Base-by-base conservation (phyloP, 2,888 invertebrate genomes). In the Cinara cedri region DNA sequence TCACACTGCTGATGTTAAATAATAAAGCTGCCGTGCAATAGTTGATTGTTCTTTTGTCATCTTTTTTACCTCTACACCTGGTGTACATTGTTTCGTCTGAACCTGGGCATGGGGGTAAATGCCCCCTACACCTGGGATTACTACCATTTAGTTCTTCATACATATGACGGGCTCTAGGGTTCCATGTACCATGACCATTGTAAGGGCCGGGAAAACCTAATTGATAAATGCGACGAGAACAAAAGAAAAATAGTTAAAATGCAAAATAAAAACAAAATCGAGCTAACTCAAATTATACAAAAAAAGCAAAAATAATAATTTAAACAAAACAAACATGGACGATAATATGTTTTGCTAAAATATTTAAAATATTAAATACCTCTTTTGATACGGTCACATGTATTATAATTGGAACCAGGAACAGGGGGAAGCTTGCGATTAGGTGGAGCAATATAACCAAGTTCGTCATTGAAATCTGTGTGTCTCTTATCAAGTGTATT, bases 361-460 rank as follows among this genome's bases (percentile, higher is more conserved):
- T 21, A 72, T 16, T 49, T n/a, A 54, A 10, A 16, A 60, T n/a
- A 60, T n/a, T 42, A 93, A 87, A 92, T 94, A 91, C 95, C 95
- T 88, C 95, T 90, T 89, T 95, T 95, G 88, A 95, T 94, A 85
- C 95, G 90, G 87, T 96, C 95, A 87, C 95, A 95, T 46, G 95
- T 96, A 87, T 95, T 95, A 88, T 95, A 95, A 87, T 95, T 95
- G 78, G 94, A 94, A 83, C 95, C 95, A 76, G 95, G 95, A 10
- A 96, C 95, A 26, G 96, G 96, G 0, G 96, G 95, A 81, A 95
- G 89, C 87, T 96, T 96, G 84, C 95, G 90, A 87, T 96, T 96
- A 76, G 95, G 96, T 26, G 96, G 95, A 0, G 96, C 95, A 86
- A 96, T 96, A 87, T 96, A 96, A 78, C 95, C 96, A 49, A 96